Evolutionary conservation across 2,888 invertebrate genomes (phyloP), one percentile per base, ranked within the genome.

Genomic region (Diarsia mendica): DNA sequence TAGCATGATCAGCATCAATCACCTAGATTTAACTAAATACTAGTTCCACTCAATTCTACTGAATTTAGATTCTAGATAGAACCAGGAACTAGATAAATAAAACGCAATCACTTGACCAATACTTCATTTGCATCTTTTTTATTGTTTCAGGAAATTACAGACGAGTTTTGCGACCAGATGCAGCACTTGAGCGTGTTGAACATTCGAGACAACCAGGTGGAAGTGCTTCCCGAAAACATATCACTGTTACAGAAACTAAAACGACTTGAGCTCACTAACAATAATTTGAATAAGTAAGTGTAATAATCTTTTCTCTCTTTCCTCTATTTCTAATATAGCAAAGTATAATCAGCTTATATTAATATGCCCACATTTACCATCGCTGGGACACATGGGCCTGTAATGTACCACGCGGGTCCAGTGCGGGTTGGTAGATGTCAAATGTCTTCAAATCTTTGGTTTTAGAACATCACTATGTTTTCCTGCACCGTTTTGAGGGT

Each of bases 201-300:
- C 92, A 95, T 99, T 75, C 97, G 98, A 73, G 98, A 98, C 91
- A 99, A 99, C 93, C 97, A 98, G 94, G 96, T 99, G 64, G 97
- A 97, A 88, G 92, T 96, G 78, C 92, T 99, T 77, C 99, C 99
- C 0, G 98, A 98, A 82, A 98, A 98, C 92, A 97, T 99, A 88
- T 97, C 97, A 20, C 94, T 98, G 79, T 93, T 99, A 72, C 97
- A 98, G 87, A 97, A 97, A 87, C 95, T 99, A 65, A 98, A 98
- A 89, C 97, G 98, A 85, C 97, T 99, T 67, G 99, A 99, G 95
- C 94, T 99, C 74, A 98, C 98, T 15, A 98, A 98, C 93, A 99
- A 99, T 92, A 97, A 97, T 87, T 95, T 98, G 63, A 95, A 96
- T 82, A 95, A 95, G 96, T 96, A 75, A 90, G 96, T 91, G 15